A percentile compares a stretch with the other conserved stretches of the same genome.
phyloP scores from a whole-genome alignment of 2,888 invertebrate genomes.

The Protula sp. region DNA sequence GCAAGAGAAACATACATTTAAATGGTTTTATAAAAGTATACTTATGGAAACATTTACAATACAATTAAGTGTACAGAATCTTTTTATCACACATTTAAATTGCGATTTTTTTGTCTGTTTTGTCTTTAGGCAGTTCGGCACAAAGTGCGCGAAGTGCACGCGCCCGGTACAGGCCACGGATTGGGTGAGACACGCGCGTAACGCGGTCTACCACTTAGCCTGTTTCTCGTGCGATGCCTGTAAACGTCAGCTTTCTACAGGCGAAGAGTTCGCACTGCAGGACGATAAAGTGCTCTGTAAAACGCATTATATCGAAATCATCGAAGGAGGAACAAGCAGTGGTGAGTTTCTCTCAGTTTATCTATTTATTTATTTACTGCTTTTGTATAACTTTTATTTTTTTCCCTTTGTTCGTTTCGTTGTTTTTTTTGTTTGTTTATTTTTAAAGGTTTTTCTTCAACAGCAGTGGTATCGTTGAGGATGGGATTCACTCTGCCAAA shows the following conservation, averaged over 20 bases:
- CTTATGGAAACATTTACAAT: too few species aligned
- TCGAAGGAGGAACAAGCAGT: slow-evolving; percentile 71
- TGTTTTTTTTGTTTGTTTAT: too few species aligned
- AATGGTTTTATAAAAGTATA: too few species aligned
- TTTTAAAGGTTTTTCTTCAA: too few species aligned
- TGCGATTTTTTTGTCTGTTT: too few species aligned
- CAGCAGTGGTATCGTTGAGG: too few species aligned
- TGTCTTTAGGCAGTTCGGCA: slow-evolving; percentile 80
- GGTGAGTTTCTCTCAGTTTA: slow-evolving; percentile 55
- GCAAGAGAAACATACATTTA: too few species aligned
- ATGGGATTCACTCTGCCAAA: too few species aligned
- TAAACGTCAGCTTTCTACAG: slow-evolving; percentile 57
- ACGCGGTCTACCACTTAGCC: slow-evolving; percentile 88
- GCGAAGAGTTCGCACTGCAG: slow-evolving; percentile 94
- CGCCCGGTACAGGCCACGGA: slow-evolving; percentile 89
- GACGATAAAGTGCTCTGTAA: slow-evolving; percentile 94
- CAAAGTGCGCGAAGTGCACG: slow-evolving; percentile 92
- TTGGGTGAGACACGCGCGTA: slow-evolving; percentile 93
- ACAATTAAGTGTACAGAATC: too few species aligned
- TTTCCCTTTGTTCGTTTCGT: too few species aligned
- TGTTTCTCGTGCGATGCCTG: slow-evolving; percentile 95
- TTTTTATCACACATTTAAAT: too few species aligned
- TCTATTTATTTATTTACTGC: neutral
- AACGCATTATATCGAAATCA: slow-evolving; percentile 87
- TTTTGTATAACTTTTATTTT: neutral